Base-by-base conservation (phyloP, 2,797 vertebrate species). In the Arremon brunneinucha region DNA sequence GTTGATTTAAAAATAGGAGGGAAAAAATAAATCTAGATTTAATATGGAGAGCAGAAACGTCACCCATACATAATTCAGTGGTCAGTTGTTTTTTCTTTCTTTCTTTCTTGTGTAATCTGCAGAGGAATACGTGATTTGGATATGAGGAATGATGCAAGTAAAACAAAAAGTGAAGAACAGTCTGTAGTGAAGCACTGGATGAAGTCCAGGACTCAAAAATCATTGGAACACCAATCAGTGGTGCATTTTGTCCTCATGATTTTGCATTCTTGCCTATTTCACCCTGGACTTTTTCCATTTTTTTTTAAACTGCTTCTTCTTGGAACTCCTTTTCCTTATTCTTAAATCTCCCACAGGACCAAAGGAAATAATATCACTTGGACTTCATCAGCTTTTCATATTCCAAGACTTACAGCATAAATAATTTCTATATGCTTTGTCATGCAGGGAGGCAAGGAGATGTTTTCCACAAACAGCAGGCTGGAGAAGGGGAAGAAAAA, bases 221-320 rank as follows among this genome's bases (percentile, higher is more conserved):
- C 17, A 35, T 24, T 39, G 34, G 30, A 14, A 6, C n/a, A 85
- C 34, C 16, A 9, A 1, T n/a, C 28, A 65, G 2, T 41, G 19
- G 6, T 83, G 34, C 21, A 15, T 49, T 69, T 70, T 8, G 9
- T 65, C n/a, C 14, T 62, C 11, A 7, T 34, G 15, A 49, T 37
- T 85, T 59, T 81, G 21, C 44, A 9, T 70, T 27, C 52, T 65
- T 83, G 12, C 13, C 6, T 41, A 1, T 68, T 64, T 88, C 64
- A 28, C 23, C 22, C 14, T 22, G 3, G 8, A 4, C 2, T 14
- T 50, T 62, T n/a, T 76, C 13, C 3, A 2, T 10, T 46, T 8
- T 9, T 15, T 15, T 16, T 46, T 18, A 3, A 52, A 30, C 26
- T 77, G 7, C 47, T 87, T 24, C 30, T 47, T 87, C 4, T 72